A percentile compares a stretch with the other conserved stretches of the same genome.
Conservation (phyloP, 2,113 vertebrate species). For the Panthera uncia region DNA sequence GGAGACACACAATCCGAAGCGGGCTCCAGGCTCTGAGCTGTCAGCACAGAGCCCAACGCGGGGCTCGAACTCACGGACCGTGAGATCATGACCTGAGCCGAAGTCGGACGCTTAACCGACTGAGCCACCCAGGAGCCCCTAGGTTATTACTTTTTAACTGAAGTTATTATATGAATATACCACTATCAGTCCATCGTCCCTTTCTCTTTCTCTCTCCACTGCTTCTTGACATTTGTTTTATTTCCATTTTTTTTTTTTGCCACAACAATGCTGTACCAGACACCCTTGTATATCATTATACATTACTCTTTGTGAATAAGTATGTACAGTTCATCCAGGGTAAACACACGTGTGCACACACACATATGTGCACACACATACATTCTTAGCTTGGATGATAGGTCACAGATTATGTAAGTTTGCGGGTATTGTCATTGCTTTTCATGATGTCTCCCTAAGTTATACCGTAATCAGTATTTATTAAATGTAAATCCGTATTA, state of each 20-base stretch:
- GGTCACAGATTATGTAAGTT: background rate
- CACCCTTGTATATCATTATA: fast-evolving
- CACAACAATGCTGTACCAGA: background rate
- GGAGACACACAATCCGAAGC: too few species aligned
- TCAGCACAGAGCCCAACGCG: too few species aligned
- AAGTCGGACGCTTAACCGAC: too few species aligned
- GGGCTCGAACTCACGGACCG: too few species aligned
- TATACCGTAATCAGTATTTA: background rate
- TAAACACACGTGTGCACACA: background rate
- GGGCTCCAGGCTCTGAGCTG: too few species aligned
- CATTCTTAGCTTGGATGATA: background rate
- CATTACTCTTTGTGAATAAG: too few species aligned
- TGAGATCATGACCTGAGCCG: too few species aligned
- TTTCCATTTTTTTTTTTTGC: background rate
- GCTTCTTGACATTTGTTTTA: background rate
- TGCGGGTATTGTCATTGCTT: background rate
- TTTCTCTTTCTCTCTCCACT: background rate
- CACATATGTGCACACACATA: background rate
- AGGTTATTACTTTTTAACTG: background rate
- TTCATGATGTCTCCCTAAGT: background rate
- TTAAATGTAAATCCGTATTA: background rate
- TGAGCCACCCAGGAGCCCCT: background rate
- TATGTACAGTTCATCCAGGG: background rate
- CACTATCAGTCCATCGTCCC: background rate
- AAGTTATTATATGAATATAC: background rate